These are phyloP conservation scores for Hartigia nigra DNA, from an alignment of 2,888 invertebrate species.

Conservation along the genomic window DNA sequence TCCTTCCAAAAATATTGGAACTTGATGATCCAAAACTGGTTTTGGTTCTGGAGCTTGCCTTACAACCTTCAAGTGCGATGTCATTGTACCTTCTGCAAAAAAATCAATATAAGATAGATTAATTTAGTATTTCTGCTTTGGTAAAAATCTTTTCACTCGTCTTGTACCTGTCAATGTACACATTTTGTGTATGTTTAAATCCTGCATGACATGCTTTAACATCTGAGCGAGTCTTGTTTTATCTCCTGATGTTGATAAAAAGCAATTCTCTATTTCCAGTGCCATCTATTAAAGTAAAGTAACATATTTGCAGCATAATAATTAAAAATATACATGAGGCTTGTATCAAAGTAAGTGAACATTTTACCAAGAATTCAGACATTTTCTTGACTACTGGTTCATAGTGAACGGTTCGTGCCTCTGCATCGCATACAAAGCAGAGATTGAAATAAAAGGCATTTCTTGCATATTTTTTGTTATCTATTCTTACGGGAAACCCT, in stretches of 20 bases:
- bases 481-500: constrained; percentile 92
- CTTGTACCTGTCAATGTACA: constrained; percentile 77
- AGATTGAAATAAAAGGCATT: constrained; percentile 97
- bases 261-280: constrained; percentile 87
- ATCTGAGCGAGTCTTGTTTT: constrained; percentile 79
- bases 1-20: constrained; percentile 84
- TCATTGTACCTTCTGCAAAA: constrained; percentile 82
- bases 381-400: constrained; percentile 95
- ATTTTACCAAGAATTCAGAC: constrained; percentile 85
- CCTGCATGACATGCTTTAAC: constrained; percentile 81
- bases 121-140: not conserved
- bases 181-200: constrained; percentile 83
- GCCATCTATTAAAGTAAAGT: constrained; percentile 68
- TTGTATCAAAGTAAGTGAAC: not conserved
- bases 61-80: constrained; percentile 90
- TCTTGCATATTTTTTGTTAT: constrained; percentile 87
- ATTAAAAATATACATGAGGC: constrained; percentile 10
- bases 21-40: constrained; percentile 87
- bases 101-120: constrained; percentile 32
- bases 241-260: constrained; percentile 79
- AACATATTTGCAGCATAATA: constrained; percentile 12
- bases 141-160: not conserved
- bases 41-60: constrained; percentile 84
- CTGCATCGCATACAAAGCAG: constrained; percentile 93
- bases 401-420: constrained; percentile 90